Base-by-base conservation (phyloP, 2,888 invertebrate species). In the Drosophila macrospina region DNA sequence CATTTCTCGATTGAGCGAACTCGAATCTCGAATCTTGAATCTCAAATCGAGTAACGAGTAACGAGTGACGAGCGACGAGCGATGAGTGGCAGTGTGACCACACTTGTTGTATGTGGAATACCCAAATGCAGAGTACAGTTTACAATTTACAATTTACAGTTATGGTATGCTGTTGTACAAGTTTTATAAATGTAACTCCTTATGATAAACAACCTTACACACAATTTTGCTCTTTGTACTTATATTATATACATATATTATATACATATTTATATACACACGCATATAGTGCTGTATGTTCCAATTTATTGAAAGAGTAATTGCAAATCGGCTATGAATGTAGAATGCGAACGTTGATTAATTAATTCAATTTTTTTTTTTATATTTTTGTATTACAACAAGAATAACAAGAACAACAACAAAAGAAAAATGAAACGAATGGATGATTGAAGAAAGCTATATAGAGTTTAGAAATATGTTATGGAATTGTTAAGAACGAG, bases 381-480 rank as follows among this genome's bases (percentile, higher is more conserved):
- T 56, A 32, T 24, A 42, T 71, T 65, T 71, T 71, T 71, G 71
- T 65, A 65, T 60, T 52, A 45, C 44, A 37, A n/a, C 28, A 48
- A 62, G 37, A 52, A 37, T 30, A 16, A 28, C n/a, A n/a, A n/a
- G n/a, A n/a, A n/a, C n/a, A n/a, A n/a, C n/a, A n/a, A n/a, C n/a
- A n/a, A n/a, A n/a, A n/a, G n/a, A n/a, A n/a, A n/a, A n/a, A n/a
- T n/a, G n/a, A n/a, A n/a, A n/a, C n/a, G n/a, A n/a, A n/a, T n/a
- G n/a, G n/a, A n/a, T n/a, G n/a, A n/a, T n/a, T n/a, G n/a, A n/a
- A n/a, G 26, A 26, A 7, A 15, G 1, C 26, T 10, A 39, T 6
- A 16, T 37, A 47, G 13, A 59, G n/a, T n/a, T 54, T 42, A 32
- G 20, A 32, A 42, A 34, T 26, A 55, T 11, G 32, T 44, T 44